These are phyloP conservation scores for Pristionchus fissidentatus DNA, from an alignment of 2,888 invertebrate genomes.

Conservation along the genomic window DNA sequence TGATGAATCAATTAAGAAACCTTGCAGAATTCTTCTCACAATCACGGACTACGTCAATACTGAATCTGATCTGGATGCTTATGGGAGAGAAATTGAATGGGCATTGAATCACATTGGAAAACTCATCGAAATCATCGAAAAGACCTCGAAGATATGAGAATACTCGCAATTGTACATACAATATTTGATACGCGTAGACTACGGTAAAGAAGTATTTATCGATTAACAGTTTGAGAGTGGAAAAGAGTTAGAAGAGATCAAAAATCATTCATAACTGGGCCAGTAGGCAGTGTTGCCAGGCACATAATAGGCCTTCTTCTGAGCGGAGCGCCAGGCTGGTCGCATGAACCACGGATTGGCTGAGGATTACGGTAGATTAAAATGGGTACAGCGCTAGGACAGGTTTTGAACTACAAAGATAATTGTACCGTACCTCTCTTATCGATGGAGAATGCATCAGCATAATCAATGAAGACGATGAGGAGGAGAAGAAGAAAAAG, in stretches of 20 bases:
- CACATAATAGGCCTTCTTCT: constrained; percentile 50
- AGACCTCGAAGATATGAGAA: constrained; percentile 49
- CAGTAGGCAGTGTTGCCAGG: background rate
- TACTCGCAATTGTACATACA: background rate
- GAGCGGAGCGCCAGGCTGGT: constrained; percentile 53
- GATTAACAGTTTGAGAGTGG: too few species aligned
- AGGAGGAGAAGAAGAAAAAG: constrained; percentile 26
- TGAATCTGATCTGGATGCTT: constrained; percentile 60
- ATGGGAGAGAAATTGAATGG: constrained; percentile 58
- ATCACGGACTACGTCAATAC: constrained; percentile 57
- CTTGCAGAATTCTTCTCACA: constrained; percentile 57
- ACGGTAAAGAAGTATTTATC: constrained; percentile 12
- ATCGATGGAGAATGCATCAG: constrained; percentile 26
- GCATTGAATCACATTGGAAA: constrained; percentile 54
- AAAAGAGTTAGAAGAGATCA: background rate
- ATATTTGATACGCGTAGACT: background rate
- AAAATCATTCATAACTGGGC: constrained; percentile 3
- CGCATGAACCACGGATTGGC: constrained; percentile 59
- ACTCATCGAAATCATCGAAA: constrained; percentile 49
- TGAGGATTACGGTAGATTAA: constrained; percentile 32
- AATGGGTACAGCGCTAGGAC: background rate
- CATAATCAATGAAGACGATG: background rate
- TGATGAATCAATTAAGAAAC: background rate
- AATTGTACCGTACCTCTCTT: constrained; percentile 42
- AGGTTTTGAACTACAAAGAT: too few species aligned